Evolutionary conservation across 2,888 invertebrate species (phyloP).

Genomic region (Halictus quadricinctus): DNA sequence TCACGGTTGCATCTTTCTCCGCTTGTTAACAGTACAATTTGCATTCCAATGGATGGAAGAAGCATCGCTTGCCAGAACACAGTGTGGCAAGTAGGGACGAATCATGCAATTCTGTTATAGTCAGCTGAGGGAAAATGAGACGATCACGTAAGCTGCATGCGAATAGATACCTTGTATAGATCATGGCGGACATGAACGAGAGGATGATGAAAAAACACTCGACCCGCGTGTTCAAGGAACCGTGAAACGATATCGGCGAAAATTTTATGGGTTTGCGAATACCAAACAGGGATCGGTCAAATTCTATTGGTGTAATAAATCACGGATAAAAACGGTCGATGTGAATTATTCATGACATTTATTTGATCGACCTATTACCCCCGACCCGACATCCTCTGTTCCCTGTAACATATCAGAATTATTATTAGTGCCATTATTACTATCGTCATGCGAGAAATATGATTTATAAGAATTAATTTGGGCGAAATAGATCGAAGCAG

Average conservation of each 20-base stretch:
- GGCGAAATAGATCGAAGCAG: background rate
- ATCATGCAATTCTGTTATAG: constrained; percentile 55
- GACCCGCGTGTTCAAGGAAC: constrained; percentile 3
- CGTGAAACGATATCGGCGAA: constrained; percentile 14
- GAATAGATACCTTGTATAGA: constrained; percentile 34
- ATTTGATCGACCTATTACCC: background rate
- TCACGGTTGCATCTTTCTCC: constrained; percentile 38
- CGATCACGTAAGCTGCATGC: constrained; percentile 52
- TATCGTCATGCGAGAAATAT: background rate
- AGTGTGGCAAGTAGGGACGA: constrained; percentile 57
- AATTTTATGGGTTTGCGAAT: constrained; percentile 13
- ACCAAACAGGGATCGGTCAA: background rate
- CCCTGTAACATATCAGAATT: background rate
- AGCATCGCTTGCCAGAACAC: constrained; percentile 52
- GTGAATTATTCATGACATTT: background rate
- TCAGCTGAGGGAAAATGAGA: constrained; percentile 61
- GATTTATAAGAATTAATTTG: background rate
- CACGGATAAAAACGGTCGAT: background rate
- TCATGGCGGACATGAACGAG: constrained; percentile 23
- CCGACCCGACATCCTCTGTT: background rate
- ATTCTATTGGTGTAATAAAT: background rate
- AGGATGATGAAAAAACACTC: constrained; percentile 10
- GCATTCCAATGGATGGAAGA: constrained; percentile 64
- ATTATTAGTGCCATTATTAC: background rate
- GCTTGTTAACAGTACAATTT: constrained; percentile 59